Conservation (phyloP, 2,888 invertebrate species). For the Noctuana brunneofusca region DNA sequence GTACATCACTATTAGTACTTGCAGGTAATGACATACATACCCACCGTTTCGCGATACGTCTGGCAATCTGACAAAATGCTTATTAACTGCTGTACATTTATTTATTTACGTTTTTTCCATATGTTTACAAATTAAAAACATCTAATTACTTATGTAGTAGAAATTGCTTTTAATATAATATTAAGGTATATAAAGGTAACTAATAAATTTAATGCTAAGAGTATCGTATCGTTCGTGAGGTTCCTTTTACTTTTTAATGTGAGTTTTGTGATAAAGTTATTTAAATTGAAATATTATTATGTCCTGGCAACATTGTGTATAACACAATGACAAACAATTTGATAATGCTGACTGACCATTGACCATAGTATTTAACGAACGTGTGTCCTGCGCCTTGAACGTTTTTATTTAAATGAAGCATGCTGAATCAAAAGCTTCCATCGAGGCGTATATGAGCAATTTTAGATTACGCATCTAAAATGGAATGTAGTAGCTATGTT, state of each 20-base stretch:
- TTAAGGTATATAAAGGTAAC: neutral
- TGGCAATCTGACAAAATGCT: slow-evolving; percentile 35
- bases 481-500: slow-evolving; percentile 50
- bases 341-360: too few relatives aligned
- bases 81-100: slow-evolving; percentile 34
- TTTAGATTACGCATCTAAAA: slow-evolving; percentile 47
- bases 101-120: slow-evolving; percentile 37
- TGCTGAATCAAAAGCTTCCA: neutral
- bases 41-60: slow-evolving; percentile 2
- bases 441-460: slow-evolving; percentile 9
- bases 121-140: slow-evolving; percentile 21
- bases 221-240: too few relatives aligned
- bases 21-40: neutral
- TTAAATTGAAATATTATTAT: too few relatives aligned
- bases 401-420: neutral
- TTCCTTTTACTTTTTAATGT: too few relatives aligned
- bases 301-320: too few relatives aligned
- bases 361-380: too few relatives aligned
- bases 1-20: neutral
- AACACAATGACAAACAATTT: too few relatives aligned
- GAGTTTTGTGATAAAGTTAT: too few relatives aligned
- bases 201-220: too few relatives aligned
- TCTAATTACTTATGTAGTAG: neutral
- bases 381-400: too few relatives aligned
- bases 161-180: too few relatives aligned